Evolutionary conservation across 1,140 invertebrate genomes (phyloP), one percentile per base, ranked within the genome.

Genomic region (Trichomalopsis sarcophagae): DNA sequence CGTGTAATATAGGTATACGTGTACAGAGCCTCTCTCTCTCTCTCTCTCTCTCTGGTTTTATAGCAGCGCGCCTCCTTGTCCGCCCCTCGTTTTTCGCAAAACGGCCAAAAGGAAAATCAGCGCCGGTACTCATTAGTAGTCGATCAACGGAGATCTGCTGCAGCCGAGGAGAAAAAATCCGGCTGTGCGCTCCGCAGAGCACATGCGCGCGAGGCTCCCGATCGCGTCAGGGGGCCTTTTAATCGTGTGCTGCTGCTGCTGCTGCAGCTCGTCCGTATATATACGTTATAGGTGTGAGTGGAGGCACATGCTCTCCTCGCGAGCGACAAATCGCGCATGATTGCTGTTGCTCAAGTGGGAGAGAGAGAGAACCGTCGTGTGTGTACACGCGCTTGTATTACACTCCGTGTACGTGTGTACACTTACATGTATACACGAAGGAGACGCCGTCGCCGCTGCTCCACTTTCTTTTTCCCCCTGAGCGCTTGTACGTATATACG

Each of bases 31-130:
- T 55, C 66, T 74, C 82, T 23, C 76, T 81, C 82, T 78, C 69
- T 83, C 88, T 89, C 87, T 88, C 89, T 88, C 40, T 30, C n/a
- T 27, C 75, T 11, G 44, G 27, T 78, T 81, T 23, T 50, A 36
- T 74, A 74, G 47, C 69, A 74, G 47, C 69, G 50, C 33, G 36
- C 30, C 81, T 44, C 36, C 55, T 76, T 55, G 27, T 71, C 71
- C 71, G 33, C 40, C 62, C 44, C 62, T 81, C 40, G 40, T 47
- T 81, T 81, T 81, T 50, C 55, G 27, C 69, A 36, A 73, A 73
- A 62, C 77, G 50, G 30, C 55, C 17, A 4, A 55, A 11, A 17
- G 55, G 2, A 10, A 55, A 36, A 68, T 66, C 9, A 68, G 36
- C 75, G 44, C 21, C 55, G 55, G 17, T 5, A 62, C 55, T 62